Conservation (phyloP, 2,797 vertebrate species). For the Platalea minor region DNA sequence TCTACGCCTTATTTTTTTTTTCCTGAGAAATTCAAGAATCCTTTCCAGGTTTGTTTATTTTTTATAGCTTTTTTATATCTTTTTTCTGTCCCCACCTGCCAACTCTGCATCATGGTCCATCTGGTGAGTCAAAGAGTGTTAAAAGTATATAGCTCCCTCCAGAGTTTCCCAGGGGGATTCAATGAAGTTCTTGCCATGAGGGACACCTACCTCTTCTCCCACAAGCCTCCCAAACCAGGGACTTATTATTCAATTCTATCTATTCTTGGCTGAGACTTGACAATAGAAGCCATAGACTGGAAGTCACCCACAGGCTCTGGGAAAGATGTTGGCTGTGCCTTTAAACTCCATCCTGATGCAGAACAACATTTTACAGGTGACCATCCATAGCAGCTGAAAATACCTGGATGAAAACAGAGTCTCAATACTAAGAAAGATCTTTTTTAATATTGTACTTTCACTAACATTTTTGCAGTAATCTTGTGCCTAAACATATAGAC, state of each 20-base stretch:
- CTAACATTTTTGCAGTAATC: background rate
- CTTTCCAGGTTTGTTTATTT: background rate
- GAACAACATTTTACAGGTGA: background rate
- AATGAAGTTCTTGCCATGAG: background rate
- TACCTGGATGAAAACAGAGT: background rate
- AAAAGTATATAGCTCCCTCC: conserved; percentile 43
- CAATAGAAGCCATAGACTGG: background rate
- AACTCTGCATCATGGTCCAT: background rate
- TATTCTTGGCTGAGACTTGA: background rate
- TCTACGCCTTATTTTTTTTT: background rate
- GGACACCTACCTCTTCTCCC: background rate
- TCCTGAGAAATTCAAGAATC: background rate
- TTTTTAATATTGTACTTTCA: background rate
- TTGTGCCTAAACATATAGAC: background rate
- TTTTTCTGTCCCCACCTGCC: background rate
- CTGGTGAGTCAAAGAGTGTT: background rate
- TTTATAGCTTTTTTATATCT: background rate
- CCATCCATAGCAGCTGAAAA: background rate
- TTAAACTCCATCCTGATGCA: background rate
- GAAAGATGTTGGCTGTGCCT: background rate
- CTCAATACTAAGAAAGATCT: background rate
- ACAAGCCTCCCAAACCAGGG: background rate
- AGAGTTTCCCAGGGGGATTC: conserved; percentile 39
- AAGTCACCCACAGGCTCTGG: background rate
- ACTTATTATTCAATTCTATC: background rate